Conservation (phyloP, 2,113 vertebrate genomes). For the Phrynocephalus versicolor region DNA sequence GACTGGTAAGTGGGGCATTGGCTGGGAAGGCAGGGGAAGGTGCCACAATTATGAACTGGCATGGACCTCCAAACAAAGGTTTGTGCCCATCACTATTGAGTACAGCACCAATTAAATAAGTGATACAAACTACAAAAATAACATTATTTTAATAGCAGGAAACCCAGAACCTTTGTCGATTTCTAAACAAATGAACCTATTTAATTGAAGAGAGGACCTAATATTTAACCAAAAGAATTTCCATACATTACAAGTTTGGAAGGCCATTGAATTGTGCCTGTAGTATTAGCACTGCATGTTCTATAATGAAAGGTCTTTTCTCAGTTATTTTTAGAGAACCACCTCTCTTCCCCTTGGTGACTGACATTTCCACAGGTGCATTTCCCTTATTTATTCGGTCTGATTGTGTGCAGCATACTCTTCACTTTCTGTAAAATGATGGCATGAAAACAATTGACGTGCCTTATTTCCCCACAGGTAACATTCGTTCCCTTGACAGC, state of each 20-base stretch:
- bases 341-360: slow-evolving; percentile 10
- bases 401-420: neutral
- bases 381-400: slow-evolving; percentile 33
- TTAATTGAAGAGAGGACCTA: neutral
- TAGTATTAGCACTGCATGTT: slow-evolving; percentile 24
- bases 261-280: neutral
- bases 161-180: neutral
- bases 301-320: neutral
- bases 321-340: slow-evolving; percentile 28
- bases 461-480: slow-evolving; percentile 28
- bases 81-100: too few relatives aligned
- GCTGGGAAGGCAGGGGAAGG: too few relatives aligned
- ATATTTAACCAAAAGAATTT: neutral
- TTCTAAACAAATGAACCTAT: neutral
- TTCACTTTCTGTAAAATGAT: slow-evolving; percentile 28
- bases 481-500: slow-evolving; percentile 14
- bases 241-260: neutral
- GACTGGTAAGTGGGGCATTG: too few relatives aligned
- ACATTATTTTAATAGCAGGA: neutral
- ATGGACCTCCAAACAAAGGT: too few relatives aligned
- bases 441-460: slow-evolving; percentile 44
- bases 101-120: neutral
- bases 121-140: neutral
- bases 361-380: neutral
- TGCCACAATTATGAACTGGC: too few relatives aligned